phyloP scores from a whole-genome alignment of 2,113 vertebrate genomes.

The Camarhynchus parvulus region DNA sequence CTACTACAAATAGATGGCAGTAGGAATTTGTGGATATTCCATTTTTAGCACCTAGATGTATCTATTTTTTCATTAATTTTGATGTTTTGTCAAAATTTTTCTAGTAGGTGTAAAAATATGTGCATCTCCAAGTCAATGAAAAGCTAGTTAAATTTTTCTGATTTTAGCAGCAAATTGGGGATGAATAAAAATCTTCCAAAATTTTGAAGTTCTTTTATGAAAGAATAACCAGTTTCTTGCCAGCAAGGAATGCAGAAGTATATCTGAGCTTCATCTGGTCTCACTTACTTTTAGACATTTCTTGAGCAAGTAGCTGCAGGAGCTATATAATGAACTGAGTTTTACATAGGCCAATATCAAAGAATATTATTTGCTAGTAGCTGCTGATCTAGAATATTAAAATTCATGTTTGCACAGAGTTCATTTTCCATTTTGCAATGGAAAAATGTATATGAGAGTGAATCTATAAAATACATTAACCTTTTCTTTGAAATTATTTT shows the following conservation, averaged over 20 bases:
- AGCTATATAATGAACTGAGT: background rate
- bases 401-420: background rate
- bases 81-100: background rate
- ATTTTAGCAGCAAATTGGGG: background rate
- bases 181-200: background rate
- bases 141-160: background rate
- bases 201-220: background rate
- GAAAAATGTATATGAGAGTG: background rate
- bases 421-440: background rate
- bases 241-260: background rate
- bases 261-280: background rate
- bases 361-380: background rate
- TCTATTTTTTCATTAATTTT: background rate
- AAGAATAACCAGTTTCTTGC: background rate
- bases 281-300: background rate
- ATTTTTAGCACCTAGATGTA: background rate
- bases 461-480: background rate
- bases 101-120: background rate
- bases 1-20: conserved; percentile 37
- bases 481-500: background rate
- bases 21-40: conserved; percentile 2
- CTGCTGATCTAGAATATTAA: background rate
- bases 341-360: background rate
- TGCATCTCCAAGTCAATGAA: background rate
- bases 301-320: background rate